Conservation (phyloP, 2,797 vertebrate genomes). For the Pipistrellus nathusii region DNA sequence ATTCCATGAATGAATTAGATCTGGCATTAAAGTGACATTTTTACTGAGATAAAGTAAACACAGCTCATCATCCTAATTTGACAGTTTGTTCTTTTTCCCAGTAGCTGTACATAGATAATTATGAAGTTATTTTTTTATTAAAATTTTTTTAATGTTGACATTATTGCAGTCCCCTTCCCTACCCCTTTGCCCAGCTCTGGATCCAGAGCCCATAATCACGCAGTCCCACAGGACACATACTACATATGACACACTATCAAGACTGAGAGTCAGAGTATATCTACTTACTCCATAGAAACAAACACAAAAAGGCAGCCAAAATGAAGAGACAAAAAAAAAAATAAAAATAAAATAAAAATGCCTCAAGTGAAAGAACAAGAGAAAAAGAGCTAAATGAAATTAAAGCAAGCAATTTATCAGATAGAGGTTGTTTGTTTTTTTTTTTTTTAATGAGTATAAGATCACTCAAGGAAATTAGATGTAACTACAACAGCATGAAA, state of each 20-base stretch:
- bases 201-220: not conserved
- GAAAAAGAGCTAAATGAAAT: not conserved
- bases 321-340: not conserved
- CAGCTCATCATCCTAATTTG: constrained; percentile 51
- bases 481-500: not conserved
- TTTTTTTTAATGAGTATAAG: not conserved
- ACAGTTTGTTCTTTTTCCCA: constrained; percentile 64
- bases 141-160: not conserved
- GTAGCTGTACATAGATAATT: constrained; percentile 57
- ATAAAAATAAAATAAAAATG: no score
- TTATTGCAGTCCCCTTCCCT: not conserved
- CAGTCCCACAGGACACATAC: not conserved
- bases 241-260: not conserved
- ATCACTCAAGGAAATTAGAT: not conserved
- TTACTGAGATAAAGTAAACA: constrained; percentile 55
- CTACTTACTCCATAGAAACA: not conserved
- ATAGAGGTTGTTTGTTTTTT: not conserved
- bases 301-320: not conserved
- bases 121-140: constrained; percentile 52
- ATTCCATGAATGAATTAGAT: constrained; percentile 45
- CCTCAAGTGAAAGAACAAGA: not conserved
- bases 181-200: not conserved
- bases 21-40: constrained; percentile 57
- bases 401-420: not conserved
- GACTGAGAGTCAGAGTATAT: not conserved